Base-by-base conservation (phyloP, 2,113 vertebrate species). In the Eublepharis macularius region DNA sequence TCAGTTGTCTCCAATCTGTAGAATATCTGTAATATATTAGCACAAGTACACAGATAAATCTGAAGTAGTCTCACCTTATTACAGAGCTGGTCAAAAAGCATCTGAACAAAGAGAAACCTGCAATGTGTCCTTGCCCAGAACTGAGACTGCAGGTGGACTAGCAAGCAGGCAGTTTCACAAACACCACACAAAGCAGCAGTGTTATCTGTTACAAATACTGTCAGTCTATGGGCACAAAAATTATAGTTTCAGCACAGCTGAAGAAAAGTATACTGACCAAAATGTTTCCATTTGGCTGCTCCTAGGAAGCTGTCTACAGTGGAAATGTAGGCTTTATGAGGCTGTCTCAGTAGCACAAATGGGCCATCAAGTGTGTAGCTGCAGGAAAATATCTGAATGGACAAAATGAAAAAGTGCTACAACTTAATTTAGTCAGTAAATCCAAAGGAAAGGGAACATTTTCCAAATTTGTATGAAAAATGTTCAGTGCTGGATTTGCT, bases 341-440 rank as follows among this genome's bases (percentile, higher is more conserved):
- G 24, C 10, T 81, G 11, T 63, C 0, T 0, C 6, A 36, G 47
- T 3, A 81, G 13, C 74, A 83, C 24, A 24, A 6, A 80, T 78
- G 86, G 85, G 34, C 10, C 0, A 57, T 2, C 63, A 0, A 76
- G 34, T 82, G 57, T 86, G 6, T 49, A 17, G 76, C 77, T 41
- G 57, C 0, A 6, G 2, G 6, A 70, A 26, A 86, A 78, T 82
- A 83, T 80, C 1, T 0, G 0, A 34, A 26, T 77, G 83, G 89
- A 32, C 57, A 4, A 8, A 8, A 19, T 34, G 21, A 43, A 74
- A 81, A 68, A 80, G 11, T 34, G 66, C 85, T 76, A 57, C 4
- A 87, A 60, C 24, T 91, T 88, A 90, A 87, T 75, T 90, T 54
- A 65, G 32, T 57, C 47, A 84, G 47, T 87, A 93, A 92, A 84